Evolutionary conservation across 2,113 vertebrate species (phyloP).

Genomic region (Loxodonta africana): DNA sequence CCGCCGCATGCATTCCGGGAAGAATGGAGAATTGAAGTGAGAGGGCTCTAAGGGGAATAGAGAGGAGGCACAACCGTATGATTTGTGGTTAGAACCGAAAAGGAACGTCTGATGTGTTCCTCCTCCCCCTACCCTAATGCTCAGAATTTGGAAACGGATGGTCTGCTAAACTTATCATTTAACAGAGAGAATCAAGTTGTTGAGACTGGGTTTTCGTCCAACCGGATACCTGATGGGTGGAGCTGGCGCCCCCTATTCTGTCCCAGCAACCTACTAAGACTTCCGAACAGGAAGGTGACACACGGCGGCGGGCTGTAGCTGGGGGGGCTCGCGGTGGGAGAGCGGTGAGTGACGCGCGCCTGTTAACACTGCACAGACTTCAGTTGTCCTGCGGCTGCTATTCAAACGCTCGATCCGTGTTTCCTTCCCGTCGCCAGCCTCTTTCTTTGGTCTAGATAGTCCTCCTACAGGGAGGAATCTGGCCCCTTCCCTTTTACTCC

Average conservation of each 20-base stretch:
- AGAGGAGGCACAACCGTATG: slow-evolving; percentile 49
- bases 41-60: slow-evolving; percentile 25
- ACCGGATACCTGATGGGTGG: slow-evolving; percentile 87
- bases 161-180: slow-evolving; percentile 82
- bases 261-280: slow-evolving; percentile 84
- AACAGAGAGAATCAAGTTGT: slow-evolving; percentile 77
- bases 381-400: slow-evolving; percentile 33
- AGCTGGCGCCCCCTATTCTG: slow-evolving; percentile 85
- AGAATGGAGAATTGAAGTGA: slow-evolving; percentile 56
- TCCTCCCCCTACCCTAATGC: slow-evolving; percentile 34
- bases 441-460: slow-evolving; percentile 61
- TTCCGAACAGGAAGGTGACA: slow-evolving; percentile 88
- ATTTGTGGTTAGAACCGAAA: slow-evolving; percentile 79
- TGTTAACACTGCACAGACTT: neutral
- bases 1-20: slow-evolving; percentile 54
- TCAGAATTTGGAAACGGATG: slow-evolving; percentile 77
- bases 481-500: neutral
- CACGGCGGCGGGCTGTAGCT: slow-evolving; percentile 33
- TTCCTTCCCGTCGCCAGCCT: slow-evolving; percentile 77
- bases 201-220: slow-evolving; percentile 85
- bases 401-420: slow-evolving; percentile 28
- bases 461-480: slow-evolving; percentile 22
- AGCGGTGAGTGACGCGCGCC: neutral
- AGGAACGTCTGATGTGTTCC: slow-evolving; percentile 25
- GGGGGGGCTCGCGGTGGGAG: neutral